Percentiles rank a stretch among this genome's conserved stretches.
Evolutionary conservation across 2,888 invertebrate genomes (phyloP).

Genomic region (Tipula lateralis): DNA sequence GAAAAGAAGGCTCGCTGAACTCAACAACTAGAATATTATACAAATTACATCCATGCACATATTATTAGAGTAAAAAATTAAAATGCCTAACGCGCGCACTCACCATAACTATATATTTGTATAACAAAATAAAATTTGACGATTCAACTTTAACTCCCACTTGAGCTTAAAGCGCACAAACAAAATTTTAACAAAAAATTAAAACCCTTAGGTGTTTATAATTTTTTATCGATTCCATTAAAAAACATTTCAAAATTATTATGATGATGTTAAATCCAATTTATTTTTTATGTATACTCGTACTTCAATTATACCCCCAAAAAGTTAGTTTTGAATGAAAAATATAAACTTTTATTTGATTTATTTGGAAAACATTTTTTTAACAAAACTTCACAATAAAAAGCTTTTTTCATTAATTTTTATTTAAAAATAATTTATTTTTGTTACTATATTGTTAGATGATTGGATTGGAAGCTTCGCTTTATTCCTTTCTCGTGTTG

Average conservation of each 20-base stretch:
- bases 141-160: not conserved
- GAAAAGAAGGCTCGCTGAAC: too few relatives aligned
- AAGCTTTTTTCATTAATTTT: not conserved
- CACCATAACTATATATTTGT: too few relatives aligned
- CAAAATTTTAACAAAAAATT: not conserved
- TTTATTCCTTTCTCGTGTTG: too few relatives aligned
- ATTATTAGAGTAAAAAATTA: too few relatives aligned
- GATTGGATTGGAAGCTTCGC: not conserved
- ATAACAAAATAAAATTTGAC: not conserved
- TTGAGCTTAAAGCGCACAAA: not conserved
- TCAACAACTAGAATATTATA: too few relatives aligned
- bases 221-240: slow-evolving; percentile 1
- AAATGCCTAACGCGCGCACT: not conserved
- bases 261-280: slow-evolving; percentile 3
- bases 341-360: not conserved
- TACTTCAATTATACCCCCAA: not conserved
- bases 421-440: not conserved
- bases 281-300: not conserved
- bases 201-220: not conserved
- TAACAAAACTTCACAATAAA: not conserved
- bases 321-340: not conserved
- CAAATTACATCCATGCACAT: too few relatives aligned
- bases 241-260: not conserved
- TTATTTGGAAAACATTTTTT: not conserved
- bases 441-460: not conserved